Percentiles rank a stretch among this genome's conserved stretches.
Evolutionary conservation across 2,888 invertebrate genomes (phyloP).

Genomic region (Ormyrus thymus): DNA sequence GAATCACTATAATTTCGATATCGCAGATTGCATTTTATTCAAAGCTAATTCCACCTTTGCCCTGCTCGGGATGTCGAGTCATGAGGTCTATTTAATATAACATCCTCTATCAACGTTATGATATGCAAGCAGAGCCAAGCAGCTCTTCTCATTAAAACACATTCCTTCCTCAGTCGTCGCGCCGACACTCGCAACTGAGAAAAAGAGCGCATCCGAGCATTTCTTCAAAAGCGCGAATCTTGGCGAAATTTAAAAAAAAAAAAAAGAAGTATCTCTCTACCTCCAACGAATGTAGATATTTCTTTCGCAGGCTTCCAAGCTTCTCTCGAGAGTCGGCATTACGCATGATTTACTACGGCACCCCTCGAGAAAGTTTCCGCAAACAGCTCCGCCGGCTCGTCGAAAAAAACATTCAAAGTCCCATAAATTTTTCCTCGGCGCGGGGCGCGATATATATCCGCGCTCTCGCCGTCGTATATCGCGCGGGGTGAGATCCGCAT

Average conservation of each 20-base stretch:
- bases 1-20: too few species aligned
- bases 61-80: too few species aligned
- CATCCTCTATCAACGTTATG: too few species aligned
- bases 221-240: too few species aligned
- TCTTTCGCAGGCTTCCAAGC: constrained; percentile 18
- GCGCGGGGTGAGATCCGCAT: background rate
- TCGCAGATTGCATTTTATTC: too few species aligned
- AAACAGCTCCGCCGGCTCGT: constrained; percentile 20
- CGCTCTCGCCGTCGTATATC: background rate
- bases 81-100: too few species aligned
- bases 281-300: constrained; percentile 8
- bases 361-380: constrained; percentile 40
- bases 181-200: too few species aligned
- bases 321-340: constrained; percentile 10
- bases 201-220: too few species aligned
- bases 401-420: constrained; percentile 29
- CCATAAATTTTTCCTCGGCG: constrained; percentile 37
- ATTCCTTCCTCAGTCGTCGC: too few species aligned
- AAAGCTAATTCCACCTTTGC: too few species aligned
- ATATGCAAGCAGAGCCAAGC: too few species aligned
- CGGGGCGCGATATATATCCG: constrained; percentile 23
- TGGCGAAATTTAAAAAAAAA: background rate
- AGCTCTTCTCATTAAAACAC: too few species aligned
- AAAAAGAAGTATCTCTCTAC: background rate
- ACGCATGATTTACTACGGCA: constrained; percentile 41